A percentile compares a stretch with the other conserved stretches of the same genome.
Conservation (phyloP, 2,113 vertebrate genomes). For the Eira barbara region DNA sequence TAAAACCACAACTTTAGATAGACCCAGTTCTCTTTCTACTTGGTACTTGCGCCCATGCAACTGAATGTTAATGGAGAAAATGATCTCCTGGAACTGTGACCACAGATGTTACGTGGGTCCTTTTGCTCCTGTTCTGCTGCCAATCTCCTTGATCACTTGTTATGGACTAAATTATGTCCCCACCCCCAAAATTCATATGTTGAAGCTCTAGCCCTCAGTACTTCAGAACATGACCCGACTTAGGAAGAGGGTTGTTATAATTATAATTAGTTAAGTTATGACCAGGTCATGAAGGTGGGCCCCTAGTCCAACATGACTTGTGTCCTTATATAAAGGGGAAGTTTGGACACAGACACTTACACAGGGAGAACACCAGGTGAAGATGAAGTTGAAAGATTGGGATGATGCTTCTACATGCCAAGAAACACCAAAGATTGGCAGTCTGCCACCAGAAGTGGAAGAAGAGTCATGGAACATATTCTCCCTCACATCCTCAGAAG, state of each 20-base stretch:
- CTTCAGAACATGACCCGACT: background rate
- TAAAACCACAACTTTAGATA: background rate
- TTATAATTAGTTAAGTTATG: background rate
- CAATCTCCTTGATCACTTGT: background rate
- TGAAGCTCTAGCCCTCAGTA: background rate
- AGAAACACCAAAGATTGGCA: background rate
- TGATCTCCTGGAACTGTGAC: background rate
- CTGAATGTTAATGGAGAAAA: background rate
- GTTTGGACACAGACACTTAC: background rate
- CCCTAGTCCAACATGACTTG: background rate
- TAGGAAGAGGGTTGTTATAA: background rate
- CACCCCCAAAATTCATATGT: background rate
- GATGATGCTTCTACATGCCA: background rate
- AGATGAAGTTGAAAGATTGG: background rate
- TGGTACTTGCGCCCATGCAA: background rate
- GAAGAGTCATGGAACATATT: background rate
- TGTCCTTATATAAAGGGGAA: background rate
- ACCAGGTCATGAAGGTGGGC: background rate
- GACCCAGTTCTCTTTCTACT: background rate
- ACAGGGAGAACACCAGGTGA: background rate
- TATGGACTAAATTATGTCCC: background rate
- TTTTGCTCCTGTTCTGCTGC: background rate
- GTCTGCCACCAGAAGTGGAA: background rate
- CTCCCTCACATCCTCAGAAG: background rate
- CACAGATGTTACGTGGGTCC: background rate